Evolutionary conservation across 2,113 vertebrate species (phyloP), one percentile per base, ranked within the genome.

Genomic region (Alosa alosa): DNA sequence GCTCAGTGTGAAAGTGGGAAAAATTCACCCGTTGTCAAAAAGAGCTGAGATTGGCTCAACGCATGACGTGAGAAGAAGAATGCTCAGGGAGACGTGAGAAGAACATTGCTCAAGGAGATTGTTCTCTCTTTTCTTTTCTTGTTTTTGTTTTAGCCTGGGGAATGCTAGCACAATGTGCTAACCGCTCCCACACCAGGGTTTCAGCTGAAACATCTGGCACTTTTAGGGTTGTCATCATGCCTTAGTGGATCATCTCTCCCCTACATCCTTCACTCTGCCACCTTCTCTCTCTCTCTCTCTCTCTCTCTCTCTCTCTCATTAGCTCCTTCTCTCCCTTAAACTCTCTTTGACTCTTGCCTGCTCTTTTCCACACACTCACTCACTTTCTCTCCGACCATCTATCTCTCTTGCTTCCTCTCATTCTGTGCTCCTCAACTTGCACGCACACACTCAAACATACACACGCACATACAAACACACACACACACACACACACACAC

Each of bases 221-320:
- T 20, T n/a, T 60, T 3, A 17, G 18, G 22, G 55, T 6, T 20
- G 55, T 60, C 18, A 4, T 60, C 22, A 60, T 3, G 55, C 8
- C 55, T 20, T n/a, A 60, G 55, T 7, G 55, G 55, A 60, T 22
- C 22, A 22, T n/a, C 55, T 9, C 31, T 9, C 55, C 55, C 55
- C 20, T 9, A 3, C 9, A 55, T 3, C 15, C 15, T 55, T 89
- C 88, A 87, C 25, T 57, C 84, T 9, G 39, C 75, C 44, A 78
- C 72, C 57, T 39, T 45, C n/a, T 86, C 68, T 6, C 50, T 82
- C 20, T 60, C 18, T 60, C 55, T 60, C 55, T 60, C 55, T 22
- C 8, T 60, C 22, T 22, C 55, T 60, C 8, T 22, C 55, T 60
- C 55, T 22, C 55, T 60, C 18, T 6, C 55, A 22, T 7, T 22